A percentile compares a stretch with the other conserved stretches of the same genome.
Evolutionary conservation across 2,113 vertebrate species (phyloP).

Genomic region (Aphyosemion australe): DNA sequence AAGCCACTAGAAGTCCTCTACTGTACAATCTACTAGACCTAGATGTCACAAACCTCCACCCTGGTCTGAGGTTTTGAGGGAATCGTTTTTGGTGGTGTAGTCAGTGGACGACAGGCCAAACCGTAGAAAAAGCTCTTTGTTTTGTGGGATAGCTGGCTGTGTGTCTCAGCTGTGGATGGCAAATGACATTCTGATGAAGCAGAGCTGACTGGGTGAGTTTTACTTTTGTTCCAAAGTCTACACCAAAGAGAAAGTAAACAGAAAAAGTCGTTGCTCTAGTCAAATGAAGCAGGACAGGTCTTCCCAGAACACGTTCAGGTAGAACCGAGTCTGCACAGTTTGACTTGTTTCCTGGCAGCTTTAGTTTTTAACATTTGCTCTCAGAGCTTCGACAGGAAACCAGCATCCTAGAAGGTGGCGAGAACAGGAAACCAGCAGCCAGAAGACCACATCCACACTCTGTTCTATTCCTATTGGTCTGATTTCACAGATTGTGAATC

Average conservation of each 20-base stretch:
- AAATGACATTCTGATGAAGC: background rate
- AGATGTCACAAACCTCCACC: no score
- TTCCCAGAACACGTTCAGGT: no score
- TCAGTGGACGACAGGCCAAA: no score
- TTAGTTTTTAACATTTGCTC: conserved; percentile 44
- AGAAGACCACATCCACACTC: conserved; percentile 37
- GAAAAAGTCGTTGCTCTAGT: no score
- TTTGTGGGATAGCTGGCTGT: no score
- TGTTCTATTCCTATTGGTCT: background rate
- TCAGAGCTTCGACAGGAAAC: conserved; percentile 44
- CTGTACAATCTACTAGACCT: no score
- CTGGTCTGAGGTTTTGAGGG: no score
- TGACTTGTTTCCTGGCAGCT: no score
- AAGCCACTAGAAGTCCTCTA: no score
- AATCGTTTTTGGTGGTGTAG: no score
- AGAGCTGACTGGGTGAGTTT: background rate
- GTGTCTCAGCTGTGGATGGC: accelerated
- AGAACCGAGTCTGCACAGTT: background rate
- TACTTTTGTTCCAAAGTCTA: conserved; percentile 27
- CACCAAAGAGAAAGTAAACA: background rate
- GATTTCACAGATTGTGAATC: background rate
- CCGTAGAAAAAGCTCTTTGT: no score
- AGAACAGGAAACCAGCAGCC: conserved; percentile 53
- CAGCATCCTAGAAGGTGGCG: conserved; percentile 37
- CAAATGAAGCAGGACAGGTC: background rate